These are phyloP conservation scores for Eulemur coronatus DNA, from an alignment of 2,797 vertebrate genomes.

Conservation along the genomic window DNA sequence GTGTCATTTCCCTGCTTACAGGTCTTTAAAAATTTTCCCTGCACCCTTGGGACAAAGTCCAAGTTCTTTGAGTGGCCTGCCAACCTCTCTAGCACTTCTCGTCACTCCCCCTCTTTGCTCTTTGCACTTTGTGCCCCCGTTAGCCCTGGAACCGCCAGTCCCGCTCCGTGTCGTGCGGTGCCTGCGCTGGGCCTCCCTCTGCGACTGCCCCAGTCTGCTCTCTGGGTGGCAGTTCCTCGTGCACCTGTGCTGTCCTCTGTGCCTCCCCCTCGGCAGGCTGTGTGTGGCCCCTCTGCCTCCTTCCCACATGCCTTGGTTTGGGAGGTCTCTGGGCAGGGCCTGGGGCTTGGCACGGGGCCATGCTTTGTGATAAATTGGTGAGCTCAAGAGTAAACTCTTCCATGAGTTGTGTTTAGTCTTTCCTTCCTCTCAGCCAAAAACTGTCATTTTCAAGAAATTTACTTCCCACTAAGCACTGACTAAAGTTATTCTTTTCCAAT, in stretches of 20 bases:
- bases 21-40: no score
- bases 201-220: not conserved
- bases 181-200: not conserved
- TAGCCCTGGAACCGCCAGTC: not conserved
- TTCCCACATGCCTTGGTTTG: rapidly evolving
- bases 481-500: not conserved
- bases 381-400: not conserved
- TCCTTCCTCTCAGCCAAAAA: not conserved
- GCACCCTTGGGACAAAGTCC: not conserved
- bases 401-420: no score
- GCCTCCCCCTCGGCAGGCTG: not conserved
- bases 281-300: not conserved
- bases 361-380: not conserved
- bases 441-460: not conserved
- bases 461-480: not conserved
- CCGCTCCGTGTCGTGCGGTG: rapidly evolving
- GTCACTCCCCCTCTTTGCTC: not conserved
- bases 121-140: not conserved
- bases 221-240: no score
- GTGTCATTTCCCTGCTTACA: not conserved
- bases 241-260: not conserved
- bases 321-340: not conserved
- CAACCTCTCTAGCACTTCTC: not conserved
- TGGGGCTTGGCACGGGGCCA: not conserved
- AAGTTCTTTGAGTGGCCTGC: rapidly evolving